These are phyloP conservation scores for Acipenser oxyrinchus DNA, from an alignment of 2,797 vertebrate species.

Conservation along the genomic window DNA sequence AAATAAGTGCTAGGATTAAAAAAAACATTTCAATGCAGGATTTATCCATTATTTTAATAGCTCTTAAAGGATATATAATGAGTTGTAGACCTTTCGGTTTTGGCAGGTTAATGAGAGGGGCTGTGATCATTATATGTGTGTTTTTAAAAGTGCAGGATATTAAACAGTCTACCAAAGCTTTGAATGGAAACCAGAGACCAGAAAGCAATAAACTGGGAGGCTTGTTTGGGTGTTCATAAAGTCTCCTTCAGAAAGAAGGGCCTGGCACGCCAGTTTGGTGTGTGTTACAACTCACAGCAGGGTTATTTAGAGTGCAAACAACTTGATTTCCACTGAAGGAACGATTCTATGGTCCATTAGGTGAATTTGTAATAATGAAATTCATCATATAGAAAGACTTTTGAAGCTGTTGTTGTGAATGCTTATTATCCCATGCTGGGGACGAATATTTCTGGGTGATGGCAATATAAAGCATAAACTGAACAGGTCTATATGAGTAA, in stretches of 20 bases:
- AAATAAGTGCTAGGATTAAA: not conserved
- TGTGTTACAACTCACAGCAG: constrained; percentile 8
- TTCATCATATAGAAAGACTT: too few relatives aligned
- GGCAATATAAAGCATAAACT: too few relatives aligned
- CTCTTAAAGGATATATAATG: constrained; percentile 42
- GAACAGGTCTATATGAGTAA: too few relatives aligned
- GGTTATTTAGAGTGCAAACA: constrained; percentile 24
- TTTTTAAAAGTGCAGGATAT: constrained; percentile 2
- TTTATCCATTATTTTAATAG: constrained; percentile 48
- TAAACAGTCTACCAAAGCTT: not conserved
- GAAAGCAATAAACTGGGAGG: not conserved
- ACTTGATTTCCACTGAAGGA: constrained; percentile 4
- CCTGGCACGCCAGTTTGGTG: too few relatives aligned
- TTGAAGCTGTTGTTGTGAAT: too few relatives aligned
- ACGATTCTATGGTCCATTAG: not conserved
- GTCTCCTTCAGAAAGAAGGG: not conserved
- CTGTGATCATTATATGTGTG: constrained; percentile 9
- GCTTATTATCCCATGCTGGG: too few relatives aligned
- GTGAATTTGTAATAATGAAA: too few relatives aligned
- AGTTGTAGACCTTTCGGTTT: constrained; percentile 47
- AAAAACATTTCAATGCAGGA: constrained; percentile 28
- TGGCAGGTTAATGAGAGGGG: constrained; percentile 42
- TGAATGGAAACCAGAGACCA: not conserved
- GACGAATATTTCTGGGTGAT: too few relatives aligned
- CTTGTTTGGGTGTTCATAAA: constrained; percentile 1